Evolutionary conservation across 2,888 invertebrate genomes (phyloP).

Genomic region (Antitype chi): DNA sequence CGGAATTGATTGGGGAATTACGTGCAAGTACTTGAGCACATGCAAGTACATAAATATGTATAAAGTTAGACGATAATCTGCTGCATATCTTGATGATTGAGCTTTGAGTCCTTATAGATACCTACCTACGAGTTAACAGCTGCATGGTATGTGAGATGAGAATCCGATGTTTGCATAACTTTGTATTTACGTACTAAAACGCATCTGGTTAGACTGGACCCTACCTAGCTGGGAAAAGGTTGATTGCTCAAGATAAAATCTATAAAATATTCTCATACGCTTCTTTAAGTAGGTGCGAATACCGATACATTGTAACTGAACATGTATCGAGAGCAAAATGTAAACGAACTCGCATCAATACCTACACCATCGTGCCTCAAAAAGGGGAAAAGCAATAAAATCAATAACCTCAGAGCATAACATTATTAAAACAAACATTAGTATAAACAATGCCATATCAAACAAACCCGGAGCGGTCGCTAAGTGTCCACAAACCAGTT

Average conservation of each 20-base stretch:
- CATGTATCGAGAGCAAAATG: constrained; percentile 13
- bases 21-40: constrained; percentile 18
- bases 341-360: constrained; percentile 30
- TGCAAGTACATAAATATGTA: constrained; percentile 15
- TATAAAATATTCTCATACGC: constrained; percentile 19
- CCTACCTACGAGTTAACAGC: constrained; percentile 20
- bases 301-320: not conserved
- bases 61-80: constrained; percentile 18
- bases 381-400: constrained; percentile 50
- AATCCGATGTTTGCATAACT: constrained; percentile 18
- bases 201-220: constrained; percentile 28
- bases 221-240: not conserved
- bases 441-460: constrained; percentile 52
- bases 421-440: constrained; percentile 60
- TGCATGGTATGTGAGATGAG: constrained; percentile 21
- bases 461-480: constrained; percentile 20
- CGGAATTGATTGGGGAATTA: constrained; percentile 34
- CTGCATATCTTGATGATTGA: constrained; percentile 27
- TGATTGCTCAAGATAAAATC: constrained; percentile 32
- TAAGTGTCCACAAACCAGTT: constrained; percentile 66
- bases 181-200: constrained; percentile 4
- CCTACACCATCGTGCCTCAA: constrained; percentile 4
- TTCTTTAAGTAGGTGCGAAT: constrained; percentile 13
- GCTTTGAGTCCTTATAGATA: constrained; percentile 30
- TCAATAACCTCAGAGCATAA: constrained; percentile 41